These are phyloP conservation scores for Gibbula magus DNA, from an alignment of 2,888 invertebrate species.

Conservation along the genomic window DNA sequence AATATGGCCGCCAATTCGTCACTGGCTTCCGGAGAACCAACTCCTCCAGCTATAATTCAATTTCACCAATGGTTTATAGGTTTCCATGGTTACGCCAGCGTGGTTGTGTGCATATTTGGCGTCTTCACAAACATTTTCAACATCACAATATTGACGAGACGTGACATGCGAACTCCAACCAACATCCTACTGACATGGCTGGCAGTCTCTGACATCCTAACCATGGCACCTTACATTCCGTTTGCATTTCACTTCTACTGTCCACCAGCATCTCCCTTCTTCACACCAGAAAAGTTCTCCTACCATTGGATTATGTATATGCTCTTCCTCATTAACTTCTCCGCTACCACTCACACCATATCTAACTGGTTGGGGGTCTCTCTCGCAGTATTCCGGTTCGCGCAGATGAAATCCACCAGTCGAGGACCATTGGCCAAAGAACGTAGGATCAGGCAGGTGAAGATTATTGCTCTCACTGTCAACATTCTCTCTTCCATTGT, in stretches of 20 bases:
- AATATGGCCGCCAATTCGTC: constrained; percentile 30
- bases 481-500: constrained; percentile 89
- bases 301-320: constrained; percentile 74
- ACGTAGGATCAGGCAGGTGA: constrained; percentile 53
- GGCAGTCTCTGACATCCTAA: constrained; percentile 93
- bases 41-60: background rate
- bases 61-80: constrained; percentile 60
- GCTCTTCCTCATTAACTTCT: constrained; percentile 88
- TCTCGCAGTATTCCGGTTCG: constrained; percentile 91
- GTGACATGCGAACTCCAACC: constrained; percentile 91
- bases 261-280: constrained; percentile 49
- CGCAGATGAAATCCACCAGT: constrained; percentile 69
- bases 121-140: constrained; percentile 92
- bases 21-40: background rate
- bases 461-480: constrained; percentile 79
- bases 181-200: constrained; percentile 89
- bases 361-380: constrained; percentile 95
- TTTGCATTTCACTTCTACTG: constrained; percentile 83
- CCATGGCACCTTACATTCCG: constrained; percentile 93
- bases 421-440: constrained; percentile 58
- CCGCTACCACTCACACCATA: constrained; percentile 91
- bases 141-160: constrained; percentile 88
- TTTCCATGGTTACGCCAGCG: constrained; percentile 89
- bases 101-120: constrained; percentile 91
- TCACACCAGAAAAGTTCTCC: constrained; percentile 62